Base-by-base conservation (phyloP, 2,797 vertebrate species). In the Anguilla obscura region DNA sequence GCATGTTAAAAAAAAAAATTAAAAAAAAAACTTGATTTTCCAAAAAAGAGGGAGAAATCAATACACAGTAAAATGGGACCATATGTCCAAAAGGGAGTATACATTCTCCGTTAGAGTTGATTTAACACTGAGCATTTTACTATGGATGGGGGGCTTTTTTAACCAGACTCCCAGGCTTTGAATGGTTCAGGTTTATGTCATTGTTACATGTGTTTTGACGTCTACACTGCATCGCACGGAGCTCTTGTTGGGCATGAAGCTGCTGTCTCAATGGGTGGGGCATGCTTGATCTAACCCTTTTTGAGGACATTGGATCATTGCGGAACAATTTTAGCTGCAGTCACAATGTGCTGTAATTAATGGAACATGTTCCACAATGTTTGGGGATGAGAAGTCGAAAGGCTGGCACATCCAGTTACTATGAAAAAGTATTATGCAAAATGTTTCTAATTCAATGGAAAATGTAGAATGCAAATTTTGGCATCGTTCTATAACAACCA, bases 321-420 rank as follows among this genome's bases (percentile, higher is more conserved):
- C 18, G 33, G n/a, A 74, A 63, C 63, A 69, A 69, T 88, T 86
- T 88, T 40, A 84, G 86, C 83, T 69, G 83, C 30, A 84, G 74
- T 82, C 88, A 82, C 88, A 86, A 84, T 74, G 85, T 71, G 60
- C 27, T 33, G 56, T 86, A 84, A 88, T 90, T 87, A 88, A 87
- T 84, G 66, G 86, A 74, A 85, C 71, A 45, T 85, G 87, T 86
- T 88, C 63, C 85, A 16, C 56, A 40, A 56, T 74, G 85, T 85
- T 88, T n/a, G 16, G 84, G 86, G 84, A 87, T 63, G 86, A 83
- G 89, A 85, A 88, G 90, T 89, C 86, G 89, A 87, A 79, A 40
- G 33, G 4, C 33, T 79, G 74, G 74, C 10, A 40, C 74, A 79
- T 33, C 88, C 87, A 85, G 86, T 56, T 88, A 86, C 83, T 56